A percentile compares a stretch with the other conserved stretches of the same genome.
Evolutionary conservation across 2,888 invertebrate genomes (phyloP).

Genomic region (Lasioglossum figueresi): DNA sequence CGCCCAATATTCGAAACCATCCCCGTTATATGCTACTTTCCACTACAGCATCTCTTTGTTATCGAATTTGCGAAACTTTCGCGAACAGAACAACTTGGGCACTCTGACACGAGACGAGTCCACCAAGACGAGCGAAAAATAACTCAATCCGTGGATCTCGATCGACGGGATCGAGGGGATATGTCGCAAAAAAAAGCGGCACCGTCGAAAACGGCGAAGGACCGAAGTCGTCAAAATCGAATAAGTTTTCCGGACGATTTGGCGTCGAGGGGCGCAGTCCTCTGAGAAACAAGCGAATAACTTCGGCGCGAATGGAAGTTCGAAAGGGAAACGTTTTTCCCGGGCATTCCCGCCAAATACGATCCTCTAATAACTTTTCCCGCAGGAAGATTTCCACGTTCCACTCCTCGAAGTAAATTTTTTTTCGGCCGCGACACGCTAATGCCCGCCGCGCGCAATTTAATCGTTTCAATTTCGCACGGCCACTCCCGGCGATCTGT

Average conservation of each 20-base stretch:
- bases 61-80: neutral
- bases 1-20: neutral
- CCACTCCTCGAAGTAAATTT: constrained; percentile 23
- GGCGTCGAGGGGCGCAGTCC: constrained; percentile 19
- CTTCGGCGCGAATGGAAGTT: constrained; percentile 31
- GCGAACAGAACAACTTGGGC: neutral
- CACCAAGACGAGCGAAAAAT: constrained; percentile 11
- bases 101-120: neutral
- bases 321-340: neutral
- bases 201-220: neutral
- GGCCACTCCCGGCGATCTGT: constrained; percentile 27
- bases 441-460: constrained; percentile 43
- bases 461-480: constrained; percentile 45
- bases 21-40: neutral
- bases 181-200: neutral
- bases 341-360: neutral
- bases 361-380: constrained; percentile 18
- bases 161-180: neutral
- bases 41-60: neutral
- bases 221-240: constrained; percentile 20
- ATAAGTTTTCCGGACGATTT: constrained; percentile 40
- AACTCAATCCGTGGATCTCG: constrained; percentile 8
- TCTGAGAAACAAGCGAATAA: constrained; percentile 40
- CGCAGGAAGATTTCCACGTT: neutral
- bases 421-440: neutral